A percentile compares a stretch with the other conserved stretches of the same genome.
Evolutionary conservation across 2,797 vertebrate genomes (phyloP).

Genomic region (Alca torda): DNA sequence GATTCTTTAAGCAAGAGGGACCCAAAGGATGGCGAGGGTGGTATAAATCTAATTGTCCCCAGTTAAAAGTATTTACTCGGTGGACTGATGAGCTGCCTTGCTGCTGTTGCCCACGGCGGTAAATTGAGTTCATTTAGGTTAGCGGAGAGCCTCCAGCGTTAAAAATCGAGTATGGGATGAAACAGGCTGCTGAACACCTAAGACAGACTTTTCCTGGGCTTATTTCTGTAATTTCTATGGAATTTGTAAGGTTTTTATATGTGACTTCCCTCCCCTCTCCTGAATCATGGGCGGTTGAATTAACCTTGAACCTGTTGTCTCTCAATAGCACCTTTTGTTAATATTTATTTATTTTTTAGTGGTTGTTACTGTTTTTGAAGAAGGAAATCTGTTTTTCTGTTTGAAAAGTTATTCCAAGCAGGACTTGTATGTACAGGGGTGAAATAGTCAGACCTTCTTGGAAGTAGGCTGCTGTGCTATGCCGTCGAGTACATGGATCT

Average conservation of each 20-base stretch:
- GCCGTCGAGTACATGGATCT: background rate
- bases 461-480: background rate
- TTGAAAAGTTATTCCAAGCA: background rate
- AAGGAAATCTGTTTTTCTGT: background rate
- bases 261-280: background rate
- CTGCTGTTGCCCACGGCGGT: background rate
- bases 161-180: background rate
- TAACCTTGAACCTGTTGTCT: background rate
- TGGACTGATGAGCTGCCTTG: background rate
- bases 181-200: background rate
- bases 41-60: background rate
- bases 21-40: background rate
- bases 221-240: background rate
- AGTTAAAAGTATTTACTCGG: background rate
- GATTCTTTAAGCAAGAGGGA: background rate
- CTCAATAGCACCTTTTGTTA: background rate
- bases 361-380: background rate
- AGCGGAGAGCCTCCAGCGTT: background rate
- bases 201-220: background rate
- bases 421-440: background rate
- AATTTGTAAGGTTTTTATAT: accelerated
- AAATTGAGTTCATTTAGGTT: background rate
- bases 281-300: accelerated
- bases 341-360: background rate
- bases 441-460: background rate